Evolutionary conservation across 1,140 invertebrate species (phyloP).

Genomic region (Camponotus floridanus): DNA sequence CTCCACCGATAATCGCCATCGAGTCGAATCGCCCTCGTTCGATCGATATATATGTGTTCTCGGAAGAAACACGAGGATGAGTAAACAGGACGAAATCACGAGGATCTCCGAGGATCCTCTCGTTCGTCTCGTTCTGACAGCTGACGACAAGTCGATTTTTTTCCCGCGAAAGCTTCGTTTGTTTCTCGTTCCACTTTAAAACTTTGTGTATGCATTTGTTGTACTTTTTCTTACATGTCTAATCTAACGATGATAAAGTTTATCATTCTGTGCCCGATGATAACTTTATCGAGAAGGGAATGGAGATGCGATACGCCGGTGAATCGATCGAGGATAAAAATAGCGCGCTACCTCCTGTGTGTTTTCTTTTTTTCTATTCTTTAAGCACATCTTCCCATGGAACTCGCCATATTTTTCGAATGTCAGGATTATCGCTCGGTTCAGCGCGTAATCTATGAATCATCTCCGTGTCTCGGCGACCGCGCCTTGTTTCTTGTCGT

Average conservation of each 20-base stretch:
- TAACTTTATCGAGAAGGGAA: not conserved
- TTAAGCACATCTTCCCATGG: not conserved
- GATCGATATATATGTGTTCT: constrained; percentile 27
- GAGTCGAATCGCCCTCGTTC: not conserved
- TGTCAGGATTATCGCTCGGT: constrained; percentile 17
- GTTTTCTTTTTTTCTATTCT: not conserved
- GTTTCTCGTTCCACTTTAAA: not conserved
- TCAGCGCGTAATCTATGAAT: constrained; percentile 44
- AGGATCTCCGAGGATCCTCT: not conserved
- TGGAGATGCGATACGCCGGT: too few species aligned
- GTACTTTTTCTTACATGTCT: not conserved
- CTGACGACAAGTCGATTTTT: not conserved
- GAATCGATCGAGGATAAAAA: constrained; percentile 27
- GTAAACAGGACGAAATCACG: not conserved
- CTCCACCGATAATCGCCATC: not conserved
- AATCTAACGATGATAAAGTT: not conserved
- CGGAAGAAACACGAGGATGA: not conserved
- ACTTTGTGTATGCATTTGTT: not conserved
- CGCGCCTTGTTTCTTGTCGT: constrained; percentile 47
- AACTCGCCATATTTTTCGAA: constrained; percentile 12
- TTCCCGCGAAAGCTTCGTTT: not conserved
- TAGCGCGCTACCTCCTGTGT: not conserved
- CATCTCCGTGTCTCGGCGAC: constrained; percentile 28
- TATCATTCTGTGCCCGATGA: not conserved
- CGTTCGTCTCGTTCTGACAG: not conserved